These are phyloP conservation scores for Philopotamus ludificatus DNA, from an alignment of 1,140 invertebrate species.

Conservation along the genomic window DNA sequence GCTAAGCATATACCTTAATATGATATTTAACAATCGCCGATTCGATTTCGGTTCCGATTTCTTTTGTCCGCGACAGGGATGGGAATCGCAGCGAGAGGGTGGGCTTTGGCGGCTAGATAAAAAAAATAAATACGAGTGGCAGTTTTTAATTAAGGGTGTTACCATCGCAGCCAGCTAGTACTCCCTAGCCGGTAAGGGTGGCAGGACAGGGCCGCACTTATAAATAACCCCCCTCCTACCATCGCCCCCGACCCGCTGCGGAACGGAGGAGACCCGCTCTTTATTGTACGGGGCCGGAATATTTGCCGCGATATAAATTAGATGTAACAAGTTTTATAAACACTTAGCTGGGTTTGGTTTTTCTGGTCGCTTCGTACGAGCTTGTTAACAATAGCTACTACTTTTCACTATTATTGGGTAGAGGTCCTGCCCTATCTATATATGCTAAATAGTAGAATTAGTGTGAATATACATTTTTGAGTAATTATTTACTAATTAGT, in stretches of 20 bases:
- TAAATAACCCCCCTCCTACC: constrained; percentile 42
- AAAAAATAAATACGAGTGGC: constrained; percentile 42
- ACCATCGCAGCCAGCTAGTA: constrained; percentile 37
- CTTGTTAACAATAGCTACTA: too few species aligned
- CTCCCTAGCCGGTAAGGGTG: constrained; percentile 1
- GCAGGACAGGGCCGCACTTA: constrained; percentile 29
- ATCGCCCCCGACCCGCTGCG: too few species aligned
- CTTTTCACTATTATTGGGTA: too few species aligned
- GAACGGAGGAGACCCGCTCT: constrained; percentile 28
- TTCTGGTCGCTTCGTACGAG: background rate
- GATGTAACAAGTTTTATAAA: constrained; percentile 18
- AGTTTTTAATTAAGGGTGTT: constrained; percentile 43
- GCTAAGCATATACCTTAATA: too few species aligned
- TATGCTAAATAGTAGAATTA: too few species aligned
- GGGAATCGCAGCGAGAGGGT: background rate
- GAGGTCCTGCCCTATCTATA: too few species aligned
- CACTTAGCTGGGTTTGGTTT: background rate
- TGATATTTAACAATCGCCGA: too few species aligned
- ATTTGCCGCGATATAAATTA: constrained; percentile 24
- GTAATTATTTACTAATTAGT: too few species aligned
- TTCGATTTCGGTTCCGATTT: too few species aligned
- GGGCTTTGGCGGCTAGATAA: constrained; percentile 28
- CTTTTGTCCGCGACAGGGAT: too few species aligned
- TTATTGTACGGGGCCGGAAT: constrained; percentile 14
- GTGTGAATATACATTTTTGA: too few species aligned